These are phyloP conservation scores for Okapia johnstoni DNA, from an alignment of 2,113 vertebrate genomes.

Conservation along the genomic window DNA sequence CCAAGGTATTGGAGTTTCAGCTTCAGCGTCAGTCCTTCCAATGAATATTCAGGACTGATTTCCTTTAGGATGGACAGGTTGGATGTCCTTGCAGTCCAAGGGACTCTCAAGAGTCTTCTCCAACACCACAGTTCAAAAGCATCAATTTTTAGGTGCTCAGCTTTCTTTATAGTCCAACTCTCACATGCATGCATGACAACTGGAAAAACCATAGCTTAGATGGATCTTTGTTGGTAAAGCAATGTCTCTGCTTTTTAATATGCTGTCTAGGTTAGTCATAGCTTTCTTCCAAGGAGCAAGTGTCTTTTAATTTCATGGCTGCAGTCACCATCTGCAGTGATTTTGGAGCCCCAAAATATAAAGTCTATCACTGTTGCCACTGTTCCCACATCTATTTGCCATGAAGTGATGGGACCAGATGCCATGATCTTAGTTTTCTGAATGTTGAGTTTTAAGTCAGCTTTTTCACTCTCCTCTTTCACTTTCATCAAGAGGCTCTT, in stretches of 20 bases:
- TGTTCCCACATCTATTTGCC: neutral
- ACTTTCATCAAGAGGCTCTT: neutral
- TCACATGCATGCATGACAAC: neutral
- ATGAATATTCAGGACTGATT: neutral
- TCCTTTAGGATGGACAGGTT: neutral
- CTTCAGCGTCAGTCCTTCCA: neutral
- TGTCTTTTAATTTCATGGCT: neutral
- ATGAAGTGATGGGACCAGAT: neutral
- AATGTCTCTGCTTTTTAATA: neutral
- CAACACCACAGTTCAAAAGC: neutral
- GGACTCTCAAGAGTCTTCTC: neutral
- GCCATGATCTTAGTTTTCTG: neutral
- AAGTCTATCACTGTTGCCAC: neutral
- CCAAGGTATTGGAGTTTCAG: neutral
- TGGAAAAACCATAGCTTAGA: neutral
- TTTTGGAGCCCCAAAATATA: neutral
- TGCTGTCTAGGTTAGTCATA: neutral
- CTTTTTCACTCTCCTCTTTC: neutral
- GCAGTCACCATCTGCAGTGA: neutral
- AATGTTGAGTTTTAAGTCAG: neutral
- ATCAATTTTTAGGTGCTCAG: accelerated
- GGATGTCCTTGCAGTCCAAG: neutral
- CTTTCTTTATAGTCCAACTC: neutral
- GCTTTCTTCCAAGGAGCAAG: neutral
- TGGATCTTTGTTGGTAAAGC: neutral